A percentile compares a stretch with the other conserved stretches of the same genome.
Conservation (phyloP, 2,113 vertebrate genomes). For the Catharus bicknelli region DNA sequence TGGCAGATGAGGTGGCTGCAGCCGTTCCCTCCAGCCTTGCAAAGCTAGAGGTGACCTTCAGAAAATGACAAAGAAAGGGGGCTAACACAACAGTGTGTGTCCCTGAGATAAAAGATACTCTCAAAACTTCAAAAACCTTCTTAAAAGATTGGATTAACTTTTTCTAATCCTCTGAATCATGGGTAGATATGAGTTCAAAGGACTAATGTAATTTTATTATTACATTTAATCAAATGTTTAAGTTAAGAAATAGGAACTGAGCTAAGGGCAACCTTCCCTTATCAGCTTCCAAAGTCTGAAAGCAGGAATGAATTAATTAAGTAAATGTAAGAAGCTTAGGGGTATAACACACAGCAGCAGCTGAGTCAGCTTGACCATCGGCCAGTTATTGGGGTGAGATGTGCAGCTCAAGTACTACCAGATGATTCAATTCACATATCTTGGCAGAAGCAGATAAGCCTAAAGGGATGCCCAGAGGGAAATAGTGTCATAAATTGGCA, state of each 20-base stretch:
- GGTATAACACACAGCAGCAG: conserved; percentile 31
- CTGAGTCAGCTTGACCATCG: conserved; percentile 45
- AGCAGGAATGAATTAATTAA: conserved; percentile 56
- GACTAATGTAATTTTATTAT: conserved; percentile 61
- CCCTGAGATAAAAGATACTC: conserved; percentile 11
- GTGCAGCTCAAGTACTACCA: conserved; percentile 41
- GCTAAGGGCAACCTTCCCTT: conserved; percentile 38
- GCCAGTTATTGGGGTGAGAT: conserved; percentile 31
- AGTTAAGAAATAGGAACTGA: conserved; percentile 54
- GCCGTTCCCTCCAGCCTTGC: not conserved
- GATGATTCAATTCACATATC: conserved; percentile 45
- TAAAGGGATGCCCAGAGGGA: conserved; percentile 30
- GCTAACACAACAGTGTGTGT: not conserved
- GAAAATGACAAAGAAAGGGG: not conserved
- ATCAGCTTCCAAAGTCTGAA: conserved; percentile 29
- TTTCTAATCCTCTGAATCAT: conserved; percentile 38
- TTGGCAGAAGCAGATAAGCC: conserved; percentile 41
- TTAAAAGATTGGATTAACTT: conserved; percentile 48
- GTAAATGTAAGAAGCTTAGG: conserved; percentile 41
- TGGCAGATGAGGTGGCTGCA: not conserved
- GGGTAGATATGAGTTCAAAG: conserved; percentile 47
- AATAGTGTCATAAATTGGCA: conserved; percentile 44
- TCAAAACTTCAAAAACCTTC: conserved; percentile 39
- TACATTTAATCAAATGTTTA: conserved; percentile 54
- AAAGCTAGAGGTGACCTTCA: not conserved